A percentile compares a stretch with the other conserved stretches of the same genome.
These are phyloP conservation scores for Equus quagga DNA, from an alignment of 2,113 vertebrate species.

Conservation along the genomic window DNA sequence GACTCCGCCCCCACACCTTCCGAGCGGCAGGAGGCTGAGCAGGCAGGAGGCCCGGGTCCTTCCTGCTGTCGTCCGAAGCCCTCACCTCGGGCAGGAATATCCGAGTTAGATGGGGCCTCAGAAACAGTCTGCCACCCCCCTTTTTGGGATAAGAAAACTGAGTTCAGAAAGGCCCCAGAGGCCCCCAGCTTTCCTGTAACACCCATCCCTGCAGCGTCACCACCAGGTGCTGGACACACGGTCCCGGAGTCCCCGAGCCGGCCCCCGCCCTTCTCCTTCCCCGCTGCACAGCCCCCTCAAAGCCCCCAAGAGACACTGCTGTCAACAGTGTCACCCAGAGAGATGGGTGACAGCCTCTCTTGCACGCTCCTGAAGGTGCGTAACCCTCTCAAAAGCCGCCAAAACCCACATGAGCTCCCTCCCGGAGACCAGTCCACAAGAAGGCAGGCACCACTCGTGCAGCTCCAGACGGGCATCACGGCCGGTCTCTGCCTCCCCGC, in stretches of 20 bases:
- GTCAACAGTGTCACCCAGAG: background rate
- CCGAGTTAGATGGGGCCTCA: background rate
- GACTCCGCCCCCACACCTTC: background rate
- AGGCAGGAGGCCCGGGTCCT: background rate
- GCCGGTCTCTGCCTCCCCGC: background rate
- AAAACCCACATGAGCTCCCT: background rate
- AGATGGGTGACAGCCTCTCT: background rate
- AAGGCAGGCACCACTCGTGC: too few species aligned
- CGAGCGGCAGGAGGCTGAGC: background rate
- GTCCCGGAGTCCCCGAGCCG: rapidly evolving
- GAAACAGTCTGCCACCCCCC: background rate
- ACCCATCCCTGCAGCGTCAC: background rate
- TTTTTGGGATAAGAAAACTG: rapidly evolving
- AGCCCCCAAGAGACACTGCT: background rate
- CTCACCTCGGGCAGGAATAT: background rate
- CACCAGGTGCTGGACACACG: rapidly evolving
- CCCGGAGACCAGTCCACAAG: background rate
- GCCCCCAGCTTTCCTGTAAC: background rate
- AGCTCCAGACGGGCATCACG: rapidly evolving
- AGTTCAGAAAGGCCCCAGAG: background rate
- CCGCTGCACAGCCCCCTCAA: rapidly evolving
- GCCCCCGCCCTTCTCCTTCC: background rate
- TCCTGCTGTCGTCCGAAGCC: background rate
- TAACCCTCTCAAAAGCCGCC: background rate
- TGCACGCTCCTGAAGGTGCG: background rate